phyloP scores from a whole-genome alignment of 2,888 invertebrate species.

The Hymenopus coronatus region DNA sequence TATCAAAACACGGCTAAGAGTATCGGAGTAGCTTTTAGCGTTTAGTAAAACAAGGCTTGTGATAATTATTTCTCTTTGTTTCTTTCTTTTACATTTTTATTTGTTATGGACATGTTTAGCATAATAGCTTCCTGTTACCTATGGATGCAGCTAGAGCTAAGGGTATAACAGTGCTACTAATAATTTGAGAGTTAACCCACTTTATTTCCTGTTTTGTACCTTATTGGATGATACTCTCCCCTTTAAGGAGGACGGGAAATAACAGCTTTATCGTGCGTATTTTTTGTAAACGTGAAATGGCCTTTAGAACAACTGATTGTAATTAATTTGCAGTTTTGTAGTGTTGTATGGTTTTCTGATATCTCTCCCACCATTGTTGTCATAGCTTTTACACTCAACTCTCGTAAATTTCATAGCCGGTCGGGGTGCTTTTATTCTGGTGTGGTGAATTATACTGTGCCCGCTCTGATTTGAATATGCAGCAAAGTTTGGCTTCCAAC shows the following conservation, averaged over 20 bases:
- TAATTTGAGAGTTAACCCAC: too few relatives aligned
- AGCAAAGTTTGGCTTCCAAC: not conserved
- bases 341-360: not conserved
- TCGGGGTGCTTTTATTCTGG: not conserved
- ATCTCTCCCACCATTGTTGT: not conserved
- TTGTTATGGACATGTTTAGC: too few relatives aligned
- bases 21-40: too few relatives aligned
- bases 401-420: not conserved
- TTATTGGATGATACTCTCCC: not conserved
- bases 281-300: not conserved
- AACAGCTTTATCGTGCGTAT: not conserved
- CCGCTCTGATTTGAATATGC: not conserved
- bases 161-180: too few relatives aligned
- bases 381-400: not conserved
- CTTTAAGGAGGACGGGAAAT: not conserved
- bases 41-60: too few relatives aligned
- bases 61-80: too few relatives aligned
- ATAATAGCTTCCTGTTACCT: too few relatives aligned
- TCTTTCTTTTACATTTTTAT: too few relatives aligned
- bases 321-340: not conserved
- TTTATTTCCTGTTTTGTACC: not conserved
- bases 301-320: not conserved
- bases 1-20: too few relatives aligned
- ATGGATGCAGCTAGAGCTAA: too few relatives aligned
- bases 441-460: not conserved